Evolutionary conservation across 2,113 vertebrate genomes (phyloP), one percentile per base, ranked within the genome.

Genomic region (Phasianus colchicus): DNA sequence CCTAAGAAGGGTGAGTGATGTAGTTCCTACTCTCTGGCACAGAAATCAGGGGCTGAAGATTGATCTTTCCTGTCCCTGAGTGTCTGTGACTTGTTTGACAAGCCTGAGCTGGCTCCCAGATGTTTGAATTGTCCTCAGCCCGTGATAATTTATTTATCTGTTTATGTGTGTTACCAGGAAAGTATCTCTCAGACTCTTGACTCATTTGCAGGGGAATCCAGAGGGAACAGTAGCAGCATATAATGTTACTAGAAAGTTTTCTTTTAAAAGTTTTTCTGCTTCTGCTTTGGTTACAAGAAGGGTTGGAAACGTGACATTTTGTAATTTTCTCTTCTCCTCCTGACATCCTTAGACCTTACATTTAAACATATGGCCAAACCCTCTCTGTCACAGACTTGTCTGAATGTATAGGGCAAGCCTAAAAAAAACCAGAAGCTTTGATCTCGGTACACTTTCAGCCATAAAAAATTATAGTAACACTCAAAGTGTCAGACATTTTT

Each of bases 141-240:
- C 72, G 67, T 96, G 96, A 94, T 97, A 98, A 98, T 98, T 98
- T 98, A 98, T 98, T 98, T 98, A 97, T 98, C 97, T 98, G 97
- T 98, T 97, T 98, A 93, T 97, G 96, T 95, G 91, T 97, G 95
- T 97, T 97, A 97, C 97, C 95, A 97, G 96, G 91, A 97, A 97
- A 97, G 96, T 97, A 97, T 98, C 96, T 97, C 95, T 97, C 97
- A 95, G 94, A 95, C 96, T 95, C 96, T 97, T 97, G 97, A 97
- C 96, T 97, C 93, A 85, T 98, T 98, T 97, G 93, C 94, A 82
- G 78, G 95, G 65, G 83, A 95, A 93, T 97, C 97, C 96, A 94
- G 85, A 81, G 97, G 97, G 96, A 98, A 96, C 97, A 97, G 98
- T 98, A 98, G 98, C 97, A 87, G 75, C 57, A 79, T 96, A 96